A percentile compares a stretch with the other conserved stretches of the same genome.
Evolutionary conservation across 2,888 invertebrate species (phyloP).

Genomic region (Heliconius charithonia): DNA sequence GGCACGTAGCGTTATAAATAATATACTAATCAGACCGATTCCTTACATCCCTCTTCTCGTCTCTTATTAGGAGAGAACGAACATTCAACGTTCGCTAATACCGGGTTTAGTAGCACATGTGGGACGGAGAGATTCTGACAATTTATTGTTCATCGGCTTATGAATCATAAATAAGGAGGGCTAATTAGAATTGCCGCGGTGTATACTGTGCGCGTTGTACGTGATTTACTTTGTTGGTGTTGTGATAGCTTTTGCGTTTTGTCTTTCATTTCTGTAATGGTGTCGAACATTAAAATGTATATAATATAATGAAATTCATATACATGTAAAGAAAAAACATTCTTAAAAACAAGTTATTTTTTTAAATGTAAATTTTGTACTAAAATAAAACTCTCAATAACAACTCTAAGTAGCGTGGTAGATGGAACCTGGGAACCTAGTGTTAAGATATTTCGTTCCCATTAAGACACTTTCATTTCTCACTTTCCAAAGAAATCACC

Average conservation of each 20-base stretch:
- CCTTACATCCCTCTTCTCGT: conserved; percentile 75
- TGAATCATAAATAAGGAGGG: conserved; percentile 82
- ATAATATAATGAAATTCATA: too few relatives aligned
- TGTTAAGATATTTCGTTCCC: neutral
- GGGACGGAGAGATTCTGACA: conserved; percentile 80
- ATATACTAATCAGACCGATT: conserved; percentile 83
- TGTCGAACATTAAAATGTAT: too few relatives aligned
- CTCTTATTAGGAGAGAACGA: conserved; percentile 82
- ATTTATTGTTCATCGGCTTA: conserved; percentile 83
- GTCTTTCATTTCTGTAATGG: neutral
- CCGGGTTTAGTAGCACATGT: conserved; percentile 81
- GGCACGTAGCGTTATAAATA: conserved; percentile 84
- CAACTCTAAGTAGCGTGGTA: neutral
- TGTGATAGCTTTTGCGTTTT: conserved; percentile 8
- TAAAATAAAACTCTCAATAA: too few relatives aligned
- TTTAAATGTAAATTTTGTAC: neutral
- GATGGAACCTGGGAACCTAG: neutral
- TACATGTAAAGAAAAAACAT: too few relatives aligned
- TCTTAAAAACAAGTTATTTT: too few relatives aligned
- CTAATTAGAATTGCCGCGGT: conserved; percentile 78
- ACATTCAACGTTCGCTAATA: conserved; percentile 82
- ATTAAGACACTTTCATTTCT: too few relatives aligned
- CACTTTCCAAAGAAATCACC: too few relatives aligned
- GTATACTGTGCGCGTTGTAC: conserved; percentile 43
- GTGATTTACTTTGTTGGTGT: conserved; percentile 55